Base-by-base conservation (phyloP, 2,113 vertebrate species). In the Mohoua ochrocephala region DNA sequence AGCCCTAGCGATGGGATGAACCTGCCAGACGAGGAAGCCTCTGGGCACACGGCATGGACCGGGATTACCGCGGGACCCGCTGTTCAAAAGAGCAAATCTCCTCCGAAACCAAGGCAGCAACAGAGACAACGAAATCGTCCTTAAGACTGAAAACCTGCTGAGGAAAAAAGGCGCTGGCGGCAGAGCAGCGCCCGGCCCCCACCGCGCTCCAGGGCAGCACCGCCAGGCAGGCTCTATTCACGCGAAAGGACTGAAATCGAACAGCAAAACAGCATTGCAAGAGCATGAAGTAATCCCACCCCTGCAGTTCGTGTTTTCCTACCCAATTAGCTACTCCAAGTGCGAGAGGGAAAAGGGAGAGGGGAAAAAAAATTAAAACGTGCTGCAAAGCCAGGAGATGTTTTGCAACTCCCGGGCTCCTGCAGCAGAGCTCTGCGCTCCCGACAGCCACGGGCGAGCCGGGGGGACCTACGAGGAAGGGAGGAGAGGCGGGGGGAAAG, bases 261-360 rank as follows among this genome's bases (percentile, higher is more conserved):
- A 44, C 80, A 92, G 93, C 95, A 91, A 86, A 96, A 93, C 86
- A 94, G 92, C 96, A 96, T 97, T 97, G 85, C 95, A 94, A 89
- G 85, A 85, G 94, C 94, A 92, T 97, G 94, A 94, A 97, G 95
- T 96, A 95, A 96, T 96, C 61, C 87, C 63, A 79, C 56, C 87
- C 89, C 93, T 86, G 94, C 94, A 27, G 78, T 13, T 64, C 27
- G 57, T 74, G 73, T 64, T 91, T 84, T 65, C 87, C 91, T 76
- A 57, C 23, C 71, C 95, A 76, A 82, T 94, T 89, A 95, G 92
- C 89, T n/a, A 42, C 84, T 96, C 89, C 92, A 33, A 91, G 79
- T 77, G 76, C 6, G 76, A 91, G 39, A 75, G 78, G 22, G 3
- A 12, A 70, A 59, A 78, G 3, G 19, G 10, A n/a, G 37, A 10